Evolutionary conservation across 2,797 vertebrate genomes (phyloP), one percentile per base, ranked within the genome.

Genomic region (Cyclopterus lumpus): DNA sequence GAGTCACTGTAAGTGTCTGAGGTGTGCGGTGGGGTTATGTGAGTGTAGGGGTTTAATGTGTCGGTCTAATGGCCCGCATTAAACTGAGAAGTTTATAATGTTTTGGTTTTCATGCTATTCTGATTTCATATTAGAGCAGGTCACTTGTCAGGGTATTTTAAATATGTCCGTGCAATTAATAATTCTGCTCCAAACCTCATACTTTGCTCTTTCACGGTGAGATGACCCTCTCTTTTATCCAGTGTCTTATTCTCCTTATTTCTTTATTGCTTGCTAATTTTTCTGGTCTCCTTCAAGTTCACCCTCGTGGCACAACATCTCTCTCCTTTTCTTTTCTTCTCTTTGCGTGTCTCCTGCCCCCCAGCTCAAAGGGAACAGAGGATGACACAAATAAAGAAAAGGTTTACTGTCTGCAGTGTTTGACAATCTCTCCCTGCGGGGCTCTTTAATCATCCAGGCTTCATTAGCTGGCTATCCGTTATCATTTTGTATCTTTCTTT

Each of bases 91-190:
- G 92, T 96, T 96, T 93, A 94, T 94, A 92, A 94, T 91, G 88
- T 93, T 90, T 94, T 95, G 70, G n/a, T 94, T 89, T 69, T 73
- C 46, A 69, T 91, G 86, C 28, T 87, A 85, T 95, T 93, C 86
- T 93, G 89, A 42, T 61, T 72, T 80, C 90, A 85, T 91, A 95
- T 94, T 94, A 94, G 91, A 93, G 88, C 88, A 95, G 94, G 94
- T 96, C 95, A 95, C 84, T 79, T 60, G 1, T 14, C 30, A 44
- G 44, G 53, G 42, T 36, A 30, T 94, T 93, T 96, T 95, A 93
- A 95, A 95, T 95, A 95, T 90, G 91, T 86, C 88, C 86, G 74
- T 91, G 88, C 86, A 94, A 95, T 96, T 95, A 96, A 94, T 93
- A 93, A 94, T 93, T 94, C 86, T 73, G 46, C 87, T 93, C 87